These are phyloP conservation scores for Leptopilina clavipes DNA, from an alignment of 1,140 invertebrate genomes.

Conservation along the genomic window DNA sequence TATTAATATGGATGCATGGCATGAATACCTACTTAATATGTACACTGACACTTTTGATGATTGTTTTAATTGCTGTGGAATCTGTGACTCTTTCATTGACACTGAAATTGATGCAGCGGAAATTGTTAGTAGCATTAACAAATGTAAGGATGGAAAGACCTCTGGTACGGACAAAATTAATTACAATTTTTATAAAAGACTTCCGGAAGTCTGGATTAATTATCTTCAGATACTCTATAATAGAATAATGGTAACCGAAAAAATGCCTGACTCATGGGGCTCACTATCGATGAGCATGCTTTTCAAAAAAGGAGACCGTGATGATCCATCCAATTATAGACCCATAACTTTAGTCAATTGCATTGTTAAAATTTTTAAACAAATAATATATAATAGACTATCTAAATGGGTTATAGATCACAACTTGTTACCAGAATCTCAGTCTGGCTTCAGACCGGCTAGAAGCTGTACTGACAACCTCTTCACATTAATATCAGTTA, in stretches of 20 bases:
- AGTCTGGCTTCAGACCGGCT: neutral
- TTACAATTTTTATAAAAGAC: slow-evolving; percentile 42
- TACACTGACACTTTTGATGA: too few relatives aligned
- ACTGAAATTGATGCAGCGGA: neutral
- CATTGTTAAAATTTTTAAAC: neutral
- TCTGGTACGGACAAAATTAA: slow-evolving; percentile 42
- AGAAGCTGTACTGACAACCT: neutral
- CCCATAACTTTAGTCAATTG: slow-evolving; percentile 42
- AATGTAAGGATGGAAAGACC: slow-evolving; percentile 39
- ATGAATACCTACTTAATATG: too few relatives aligned
- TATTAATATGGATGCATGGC: too few relatives aligned
- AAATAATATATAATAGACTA: neutral
- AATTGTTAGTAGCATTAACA: slow-evolving; percentile 12
- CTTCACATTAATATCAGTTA: neutral
- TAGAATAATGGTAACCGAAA: slow-evolving; percentile 21
- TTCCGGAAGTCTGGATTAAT: slow-evolving; percentile 25
- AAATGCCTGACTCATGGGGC: slow-evolving; percentile 34
- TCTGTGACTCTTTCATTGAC: neutral
- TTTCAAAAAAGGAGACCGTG: slow-evolving; percentile 54
- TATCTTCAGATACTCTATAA: slow-evolving; percentile 36
- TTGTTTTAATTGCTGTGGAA: too few relatives aligned
- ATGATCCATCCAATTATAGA: slow-evolving; percentile 53
- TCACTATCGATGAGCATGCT: slow-evolving; percentile 33
- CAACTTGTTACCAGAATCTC: neutral
- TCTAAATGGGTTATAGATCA: neutral